Base-by-base conservation (phyloP, 2,113 vertebrate genomes). In the Centrocercus urophasianus region DNA sequence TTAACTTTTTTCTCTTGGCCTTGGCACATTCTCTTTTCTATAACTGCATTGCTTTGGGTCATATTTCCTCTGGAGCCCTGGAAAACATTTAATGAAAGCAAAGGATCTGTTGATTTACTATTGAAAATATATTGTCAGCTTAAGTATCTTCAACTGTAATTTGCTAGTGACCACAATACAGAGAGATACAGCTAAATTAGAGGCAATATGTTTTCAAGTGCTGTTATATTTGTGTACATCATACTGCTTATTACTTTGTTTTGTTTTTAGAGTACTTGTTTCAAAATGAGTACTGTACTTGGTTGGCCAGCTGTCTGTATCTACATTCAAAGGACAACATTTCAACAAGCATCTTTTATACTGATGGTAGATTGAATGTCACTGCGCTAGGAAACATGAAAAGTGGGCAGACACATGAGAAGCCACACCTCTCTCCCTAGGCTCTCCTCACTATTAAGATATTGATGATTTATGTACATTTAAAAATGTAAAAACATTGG, bases 61-160 rank as follows among this genome's bases (percentile, higher is more conserved):
- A 78, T 94, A 93, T 92, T 97, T 96, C 93, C 96, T 92, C 94
- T 82, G 79, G 87, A 95, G 93, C 83, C 66, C 92, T 92, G 69
- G 83, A 93, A 97, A 97, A 96, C 88, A 93, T 96, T 97, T 91
- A 82, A 83, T 64, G 66, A 74, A 96, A 95, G 88, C 75, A 84
- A 97, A 97, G 60, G 76, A 96, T 90, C 91, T 96, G 88, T 93
- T 95, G 96, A 96, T 96, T 97, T 96, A 89, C 93, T 91, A 71
- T 64, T 94, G 93, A 85, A 97, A 96, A 93, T 11, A 22, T 80
- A 97, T 95, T 78, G 81, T 65, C 93, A 86, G 61, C 82, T 64
- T 91, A 64, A 93, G 59, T 30, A 65, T 86, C 43, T 89, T 88
- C 25, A 70, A 61, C 77, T 84, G 70, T 93, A 97, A 92, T 96